Percentiles rank a stretch among this genome's conserved stretches.
Evolutionary conservation across 2,888 invertebrate species (phyloP).

Genomic region (Cantharis lateralis): DNA sequence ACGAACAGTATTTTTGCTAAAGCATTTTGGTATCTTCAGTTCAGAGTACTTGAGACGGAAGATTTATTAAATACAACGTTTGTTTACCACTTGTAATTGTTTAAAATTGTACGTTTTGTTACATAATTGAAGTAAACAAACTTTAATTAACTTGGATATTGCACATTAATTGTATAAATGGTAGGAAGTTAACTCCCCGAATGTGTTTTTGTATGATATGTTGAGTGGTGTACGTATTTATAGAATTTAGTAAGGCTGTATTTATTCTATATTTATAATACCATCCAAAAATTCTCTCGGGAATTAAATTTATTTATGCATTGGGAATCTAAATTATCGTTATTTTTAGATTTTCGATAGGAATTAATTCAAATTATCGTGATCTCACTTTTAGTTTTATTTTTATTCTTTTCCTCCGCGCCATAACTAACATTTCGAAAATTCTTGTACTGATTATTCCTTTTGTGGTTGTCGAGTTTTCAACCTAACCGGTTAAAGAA

Average conservation of each 20-base stretch:
- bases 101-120: neutral
- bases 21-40: constrained; percentile 12
- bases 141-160: neutral
- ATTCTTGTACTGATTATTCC: neutral
- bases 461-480: neutral
- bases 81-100: neutral
- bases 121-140: neutral
- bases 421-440: neutral
- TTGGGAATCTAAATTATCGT: neutral
- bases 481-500: neutral
- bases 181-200: neutral
- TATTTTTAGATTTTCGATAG: neutral
- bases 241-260: neutral
- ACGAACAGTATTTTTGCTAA: constrained; percentile 14
- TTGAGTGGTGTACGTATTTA: neutral
- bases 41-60: neutral
- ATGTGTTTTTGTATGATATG: neutral
- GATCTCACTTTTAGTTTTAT: no score
- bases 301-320: neutral
- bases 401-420: neutral
- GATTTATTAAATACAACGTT: constrained; percentile 1
- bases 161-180: neutral
- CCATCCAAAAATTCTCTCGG: neutral
- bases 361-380: neutral
- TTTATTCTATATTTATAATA: neutral